Percentiles rank a stretch among this genome's conserved stretches.
These are phyloP conservation scores for Halictus quadricinctus DNA, from an alignment of 2,888 invertebrate genomes.

Conservation along the genomic window DNA sequence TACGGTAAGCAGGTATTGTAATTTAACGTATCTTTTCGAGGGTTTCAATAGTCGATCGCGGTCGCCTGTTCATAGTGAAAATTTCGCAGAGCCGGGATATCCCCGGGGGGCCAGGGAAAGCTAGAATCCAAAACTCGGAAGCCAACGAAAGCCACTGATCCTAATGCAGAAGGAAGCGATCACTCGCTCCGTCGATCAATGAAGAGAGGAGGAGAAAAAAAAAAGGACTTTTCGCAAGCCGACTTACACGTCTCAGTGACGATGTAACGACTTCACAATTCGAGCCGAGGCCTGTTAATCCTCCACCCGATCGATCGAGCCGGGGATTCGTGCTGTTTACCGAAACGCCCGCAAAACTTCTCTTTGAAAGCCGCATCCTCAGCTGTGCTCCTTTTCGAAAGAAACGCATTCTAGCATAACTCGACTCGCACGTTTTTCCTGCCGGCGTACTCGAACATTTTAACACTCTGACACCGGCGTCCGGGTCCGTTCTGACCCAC, in stretches of 20 bases:
- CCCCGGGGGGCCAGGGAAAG: constrained; percentile 48
- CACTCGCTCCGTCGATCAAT: constrained; percentile 73
- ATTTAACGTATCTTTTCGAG: neutral
- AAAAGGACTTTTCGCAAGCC: constrained; percentile 73
- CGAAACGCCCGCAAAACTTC: constrained; percentile 56
- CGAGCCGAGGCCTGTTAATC: constrained; percentile 69
- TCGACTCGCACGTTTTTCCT: constrained; percentile 20
- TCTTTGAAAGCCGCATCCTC: constrained; percentile 51
- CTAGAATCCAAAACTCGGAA: constrained; percentile 65
- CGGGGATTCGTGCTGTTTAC: constrained; percentile 63
- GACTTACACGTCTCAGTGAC: constrained; percentile 76
- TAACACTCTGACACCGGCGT: neutral
- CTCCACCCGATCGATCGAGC: constrained; percentile 74
- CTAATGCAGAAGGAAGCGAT: constrained; percentile 69
- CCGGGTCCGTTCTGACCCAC: no score
- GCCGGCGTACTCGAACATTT: neutral
- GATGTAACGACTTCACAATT: constrained; percentile 74
- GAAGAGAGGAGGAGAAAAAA: constrained; percentile 50
- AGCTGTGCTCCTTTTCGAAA: constrained; percentile 48
- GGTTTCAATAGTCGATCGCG: constrained; percentile 21
- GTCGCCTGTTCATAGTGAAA: constrained; percentile 42
- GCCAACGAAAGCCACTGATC: constrained; percentile 76
- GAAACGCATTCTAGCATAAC: constrained; percentile 32
- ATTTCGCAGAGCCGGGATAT: constrained; percentile 38
- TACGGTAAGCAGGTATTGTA: neutral